Percentiles rank a stretch among this genome's conserved stretches.
These are phyloP conservation scores for Muraenolepis orangiensis DNA, from an alignment of 2,797 vertebrate species.

Conservation along the genomic window DNA sequence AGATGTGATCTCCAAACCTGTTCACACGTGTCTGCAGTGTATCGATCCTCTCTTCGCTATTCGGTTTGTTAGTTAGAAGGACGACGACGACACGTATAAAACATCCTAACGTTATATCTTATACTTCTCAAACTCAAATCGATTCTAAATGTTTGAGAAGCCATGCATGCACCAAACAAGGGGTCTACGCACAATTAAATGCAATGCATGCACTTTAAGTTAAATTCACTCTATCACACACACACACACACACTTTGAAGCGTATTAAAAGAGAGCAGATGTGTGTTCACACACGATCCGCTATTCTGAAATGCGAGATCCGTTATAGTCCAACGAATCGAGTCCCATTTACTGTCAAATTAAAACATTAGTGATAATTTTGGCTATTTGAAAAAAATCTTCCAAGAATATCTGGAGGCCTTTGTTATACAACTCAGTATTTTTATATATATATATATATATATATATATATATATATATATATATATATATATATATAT, in stretches of 20 bases:
- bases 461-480: neutral
- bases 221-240: conserved; percentile 5
- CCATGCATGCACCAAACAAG: neutral
- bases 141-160: too few species aligned
- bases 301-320: too few species aligned
- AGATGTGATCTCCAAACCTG: too few species aligned
- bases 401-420: neutral
- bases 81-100: too few species aligned
- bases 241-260: neutral
- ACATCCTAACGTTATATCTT: too few species aligned
- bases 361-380: neutral
- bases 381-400: too few species aligned
- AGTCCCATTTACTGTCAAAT: neutral
- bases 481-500: neutral
- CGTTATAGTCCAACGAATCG: neutral
- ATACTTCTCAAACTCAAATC: too few species aligned
- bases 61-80: neutral
- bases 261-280: too few species aligned
- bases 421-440: neutral
- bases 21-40: neutral
- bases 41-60: neutral
- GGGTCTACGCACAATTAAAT: neutral
- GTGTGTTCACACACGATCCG: too few species aligned
- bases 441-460: neutral
- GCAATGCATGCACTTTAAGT: neutral